Evolutionary conservation across 1,140 invertebrate genomes (phyloP).

Genomic region (Scaptodrosophila lebanonensis): DNA sequence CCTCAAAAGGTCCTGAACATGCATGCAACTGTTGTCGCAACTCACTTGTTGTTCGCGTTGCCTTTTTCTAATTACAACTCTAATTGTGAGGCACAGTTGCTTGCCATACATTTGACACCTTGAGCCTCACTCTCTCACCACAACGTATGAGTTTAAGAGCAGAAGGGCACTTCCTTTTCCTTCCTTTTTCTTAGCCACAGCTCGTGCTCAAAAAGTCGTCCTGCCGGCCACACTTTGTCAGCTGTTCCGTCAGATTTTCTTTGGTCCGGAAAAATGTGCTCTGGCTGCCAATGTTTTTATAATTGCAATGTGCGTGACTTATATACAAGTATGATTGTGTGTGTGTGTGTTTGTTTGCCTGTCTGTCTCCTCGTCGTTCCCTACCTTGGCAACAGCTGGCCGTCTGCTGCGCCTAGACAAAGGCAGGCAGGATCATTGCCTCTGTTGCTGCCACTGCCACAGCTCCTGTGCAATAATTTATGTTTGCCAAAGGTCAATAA

Average conservation of each 20-base stretch:
- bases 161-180: constrained; percentile 30
- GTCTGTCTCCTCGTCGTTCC: constrained; percentile 18
- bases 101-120: constrained; percentile 59
- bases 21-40: neutral
- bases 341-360: constrained; percentile 8
- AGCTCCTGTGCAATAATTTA: constrained; percentile 26
- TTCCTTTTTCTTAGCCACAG: constrained; percentile 33
- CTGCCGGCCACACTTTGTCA: constrained; percentile 39
- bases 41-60: constrained; percentile 21
- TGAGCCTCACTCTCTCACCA: too few relatives aligned
- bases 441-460: constrained; percentile 11
- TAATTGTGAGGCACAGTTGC: constrained; percentile 47
- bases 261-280: too few relatives aligned
- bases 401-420: constrained; percentile 28
- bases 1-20: constrained; percentile 18
- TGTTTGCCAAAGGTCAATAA: constrained; percentile 68
- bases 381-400: constrained; percentile 37
- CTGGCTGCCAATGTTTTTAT: constrained; percentile 22
- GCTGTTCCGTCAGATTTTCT: constrained; percentile 63
- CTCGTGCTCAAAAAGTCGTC: constrained; percentile 35
- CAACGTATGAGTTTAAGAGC: constrained; percentile 41
- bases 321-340: neutral
- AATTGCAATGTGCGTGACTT: constrained; percentile 46
- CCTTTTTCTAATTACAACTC: constrained; percentile 38
- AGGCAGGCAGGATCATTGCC: too few relatives aligned